Conservation (phyloP, 2,113 vertebrate species). For the Lepus timidus region DNA sequence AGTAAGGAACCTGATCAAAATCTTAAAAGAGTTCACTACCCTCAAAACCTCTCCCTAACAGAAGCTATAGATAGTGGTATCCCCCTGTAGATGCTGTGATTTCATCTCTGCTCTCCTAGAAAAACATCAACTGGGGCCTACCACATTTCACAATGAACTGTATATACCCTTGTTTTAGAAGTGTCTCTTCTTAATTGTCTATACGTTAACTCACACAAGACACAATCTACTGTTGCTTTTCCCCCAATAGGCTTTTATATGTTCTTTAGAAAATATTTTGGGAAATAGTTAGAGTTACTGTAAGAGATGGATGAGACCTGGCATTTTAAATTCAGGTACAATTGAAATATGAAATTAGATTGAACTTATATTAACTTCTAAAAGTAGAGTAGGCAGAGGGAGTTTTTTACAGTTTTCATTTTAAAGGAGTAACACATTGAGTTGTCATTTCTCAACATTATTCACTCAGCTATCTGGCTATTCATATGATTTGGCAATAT, state of each 20-base stretch:
- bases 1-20: not conserved
- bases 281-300: constrained; percentile 48
- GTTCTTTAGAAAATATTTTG: constrained; percentile 71
- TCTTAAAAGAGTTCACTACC: not conserved
- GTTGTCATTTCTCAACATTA: constrained; percentile 70
- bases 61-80: not conserved
- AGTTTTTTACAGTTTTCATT: constrained; percentile 53
- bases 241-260: constrained; percentile 66
- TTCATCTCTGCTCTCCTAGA: not conserved
- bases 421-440: constrained; percentile 62
- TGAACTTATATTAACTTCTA: constrained; percentile 71
- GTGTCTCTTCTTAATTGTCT: not conserved
- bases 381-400: constrained; percentile 57
- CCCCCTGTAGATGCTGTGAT: not conserved
- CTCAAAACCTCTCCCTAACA: not conserved
- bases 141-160: not conserved
- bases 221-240: not conserved
- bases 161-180: constrained; percentile 17
- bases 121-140: constrained; percentile 27
- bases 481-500: constrained; percentile 63
- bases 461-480: constrained; percentile 8
- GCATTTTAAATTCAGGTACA: constrained; percentile 75
- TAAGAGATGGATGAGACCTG: constrained; percentile 53
- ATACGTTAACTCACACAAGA: constrained; percentile 45
- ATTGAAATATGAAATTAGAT: constrained; percentile 70